Evolutionary conservation across 1,140 invertebrate genomes (phyloP).

Genomic region (Latrodectus geometricus): DNA sequence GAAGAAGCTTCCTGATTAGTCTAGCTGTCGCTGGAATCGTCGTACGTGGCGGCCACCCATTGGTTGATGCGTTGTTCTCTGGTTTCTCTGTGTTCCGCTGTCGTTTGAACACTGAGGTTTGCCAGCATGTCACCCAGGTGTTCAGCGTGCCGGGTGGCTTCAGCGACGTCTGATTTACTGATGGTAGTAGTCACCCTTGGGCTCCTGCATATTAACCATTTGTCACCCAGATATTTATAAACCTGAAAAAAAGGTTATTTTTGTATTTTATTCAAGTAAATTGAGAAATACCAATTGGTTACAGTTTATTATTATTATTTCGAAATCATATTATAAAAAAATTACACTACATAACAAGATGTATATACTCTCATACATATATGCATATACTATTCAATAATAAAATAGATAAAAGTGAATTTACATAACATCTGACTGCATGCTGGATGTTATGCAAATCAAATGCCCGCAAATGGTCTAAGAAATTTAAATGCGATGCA

Average conservation of each 20-base stretch:
- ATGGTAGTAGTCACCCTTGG: slow-evolving; percentile 38
- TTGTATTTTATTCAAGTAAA: background rate
- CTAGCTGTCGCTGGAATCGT: slow-evolving; percentile 34
- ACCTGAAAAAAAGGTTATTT: slow-evolving; percentile 20
- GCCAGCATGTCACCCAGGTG: slow-evolving; percentile 38
- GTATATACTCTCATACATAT: background rate
- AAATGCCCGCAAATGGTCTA: no score
- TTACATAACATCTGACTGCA: no score
- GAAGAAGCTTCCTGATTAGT: background rate
- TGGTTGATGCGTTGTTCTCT: slow-evolving; percentile 19
- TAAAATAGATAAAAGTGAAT: background rate
- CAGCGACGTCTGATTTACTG: background rate
- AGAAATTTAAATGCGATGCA: no score
- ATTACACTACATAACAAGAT: background rate
- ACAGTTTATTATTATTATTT: background rate
- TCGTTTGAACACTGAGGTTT: slow-evolving; percentile 9
- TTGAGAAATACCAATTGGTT: no score
- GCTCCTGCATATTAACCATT: slow-evolving; percentile 58
- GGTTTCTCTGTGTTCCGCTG: background rate
- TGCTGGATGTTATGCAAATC: no score
- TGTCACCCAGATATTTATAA: slow-evolving; percentile 59
- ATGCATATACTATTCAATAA: background rate
- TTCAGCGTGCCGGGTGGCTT: background rate
- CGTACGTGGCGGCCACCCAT: slow-evolving; percentile 23
- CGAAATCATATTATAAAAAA: background rate